Evolutionary conservation across 2,888 invertebrate genomes (phyloP), one percentile per base, ranked within the genome.

Genomic region (Aspidapion aeneum): DNA sequence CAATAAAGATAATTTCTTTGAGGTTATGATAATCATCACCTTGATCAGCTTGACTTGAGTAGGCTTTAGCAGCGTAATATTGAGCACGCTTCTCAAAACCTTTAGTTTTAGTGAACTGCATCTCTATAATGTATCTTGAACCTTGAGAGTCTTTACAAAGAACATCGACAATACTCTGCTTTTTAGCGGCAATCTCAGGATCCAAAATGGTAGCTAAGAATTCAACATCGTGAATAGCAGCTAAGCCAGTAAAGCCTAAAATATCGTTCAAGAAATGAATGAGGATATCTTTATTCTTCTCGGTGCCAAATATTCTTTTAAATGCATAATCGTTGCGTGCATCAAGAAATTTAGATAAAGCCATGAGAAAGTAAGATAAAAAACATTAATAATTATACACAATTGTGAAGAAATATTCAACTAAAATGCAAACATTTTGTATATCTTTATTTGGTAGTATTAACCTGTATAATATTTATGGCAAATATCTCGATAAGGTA

Each of bases 171-270:
- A 52, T 52, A 16, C 52, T 52, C n/a, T 52, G 52, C 18, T 52
- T 52, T 18, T 52, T 18, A 52, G 56, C n/a, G 19, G 52, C 52
- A 60, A 55, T 60, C 80, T 55, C 78, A 82, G 77, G 83, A 82
- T n/a, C 84, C 85, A 66, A 85, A 73, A 74, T 85, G n/a, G 56
- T 56, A 49, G 49, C 21, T 20, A 52, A 18, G n/a, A 52, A 52
- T 18, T 52, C n/a, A 52, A 52, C 52, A 18, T 52, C 52, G 17
- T 52, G 52, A 18, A 52, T 52, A 18, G 52, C n/a, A 18, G 17
- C 18, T 7, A 16, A 17, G 18, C 52, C 52, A 52, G 52, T 16
- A 52, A 52, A 52, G 7, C 52, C 52, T 52, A 52, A 52, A 16
- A 52, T 52, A 16, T 52, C 52, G 18, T 52, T 52, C 18, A 52